These are phyloP conservation scores for Bedellia somnulentella DNA, from an alignment of 2,888 invertebrate genomes.

Conservation along the genomic window DNA sequence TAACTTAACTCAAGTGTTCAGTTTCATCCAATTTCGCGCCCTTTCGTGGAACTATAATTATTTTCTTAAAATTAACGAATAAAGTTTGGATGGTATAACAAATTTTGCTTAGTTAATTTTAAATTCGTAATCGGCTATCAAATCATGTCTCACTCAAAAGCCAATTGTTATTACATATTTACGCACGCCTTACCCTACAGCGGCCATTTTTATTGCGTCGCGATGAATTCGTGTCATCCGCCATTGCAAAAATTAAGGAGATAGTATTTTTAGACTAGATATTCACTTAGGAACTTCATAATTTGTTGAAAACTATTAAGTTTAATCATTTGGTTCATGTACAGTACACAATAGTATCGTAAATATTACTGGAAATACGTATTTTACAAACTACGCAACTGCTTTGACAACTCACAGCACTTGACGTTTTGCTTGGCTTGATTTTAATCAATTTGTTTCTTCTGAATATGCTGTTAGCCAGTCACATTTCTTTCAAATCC, in stretches of 20 bases:
- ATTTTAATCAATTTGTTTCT: slow-evolving; percentile 17
- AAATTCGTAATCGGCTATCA: no score
- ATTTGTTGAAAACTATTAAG: slow-evolving; percentile 17
- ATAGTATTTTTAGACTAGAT: slow-evolving; percentile 22
- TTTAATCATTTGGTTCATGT: no score
- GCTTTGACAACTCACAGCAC: slow-evolving; percentile 55
- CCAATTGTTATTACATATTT: slow-evolving; percentile 21
- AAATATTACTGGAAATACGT: no score
- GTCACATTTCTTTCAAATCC: slow-evolving; percentile 23
- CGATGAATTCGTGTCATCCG: slow-evolving; percentile 61
- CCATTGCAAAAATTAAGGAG: slow-evolving; percentile 49
- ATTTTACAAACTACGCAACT: slow-evolving; percentile 47
- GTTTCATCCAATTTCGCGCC: slow-evolving; percentile 51
- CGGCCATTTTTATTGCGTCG: slow-evolving; percentile 62
- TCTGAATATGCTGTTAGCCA: slow-evolving; percentile 23
- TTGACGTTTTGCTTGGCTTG: slow-evolving; percentile 43
- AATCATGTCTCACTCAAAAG: no score
- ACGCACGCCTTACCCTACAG: slow-evolving; percentile 58
- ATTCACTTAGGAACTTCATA: slow-evolving; percentile 26
- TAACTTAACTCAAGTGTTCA: no score
- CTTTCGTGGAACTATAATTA: slow-evolving; percentile 37
- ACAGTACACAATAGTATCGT: no score
- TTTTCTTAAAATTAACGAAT: no score
- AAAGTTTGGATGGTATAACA: not conserved
- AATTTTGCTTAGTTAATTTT: slow-evolving; percentile 1